Percentiles rank a stretch among this genome's conserved stretches.
Conservation (phyloP, 2,113 vertebrate genomes). For the Spermophilus dauricus region DNA sequence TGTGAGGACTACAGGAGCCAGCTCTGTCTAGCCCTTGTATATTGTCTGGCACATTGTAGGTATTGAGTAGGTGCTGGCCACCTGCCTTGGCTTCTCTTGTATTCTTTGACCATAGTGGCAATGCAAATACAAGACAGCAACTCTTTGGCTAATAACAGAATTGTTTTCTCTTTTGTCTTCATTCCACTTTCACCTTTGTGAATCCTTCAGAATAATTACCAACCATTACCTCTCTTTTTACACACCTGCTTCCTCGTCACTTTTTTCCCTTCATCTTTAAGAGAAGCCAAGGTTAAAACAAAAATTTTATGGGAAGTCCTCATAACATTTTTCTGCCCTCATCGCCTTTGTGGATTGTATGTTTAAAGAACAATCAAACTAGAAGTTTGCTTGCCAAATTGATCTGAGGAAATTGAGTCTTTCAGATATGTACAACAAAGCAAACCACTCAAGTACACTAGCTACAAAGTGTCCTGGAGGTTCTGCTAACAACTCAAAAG, state of each 20-base stretch:
- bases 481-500: not conserved
- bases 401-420: not conserved
- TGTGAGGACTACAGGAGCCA: not conserved
- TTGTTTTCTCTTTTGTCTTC: conserved; percentile 7
- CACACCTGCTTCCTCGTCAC: not conserved
- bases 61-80: not conserved
- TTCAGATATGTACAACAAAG: not conserved
- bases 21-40: not conserved
- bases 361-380: not conserved
- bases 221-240: not conserved
- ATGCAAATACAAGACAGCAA: not conserved
- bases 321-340: not conserved
- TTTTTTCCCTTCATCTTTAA: not conserved
- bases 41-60: not conserved
- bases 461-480: not conserved
- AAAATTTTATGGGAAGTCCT: not conserved
- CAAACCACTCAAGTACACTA: not conserved
- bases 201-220: not conserved
- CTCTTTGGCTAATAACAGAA: not conserved
- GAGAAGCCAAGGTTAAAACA: not conserved
- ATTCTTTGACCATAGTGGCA: not conserved
- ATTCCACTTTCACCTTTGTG: not conserved
- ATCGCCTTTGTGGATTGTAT: not conserved
- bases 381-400: not conserved
- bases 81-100: not conserved